phyloP scores from a whole-genome alignment of 2,113 vertebrate genomes.

The Benitochromis conjunctus region DNA sequence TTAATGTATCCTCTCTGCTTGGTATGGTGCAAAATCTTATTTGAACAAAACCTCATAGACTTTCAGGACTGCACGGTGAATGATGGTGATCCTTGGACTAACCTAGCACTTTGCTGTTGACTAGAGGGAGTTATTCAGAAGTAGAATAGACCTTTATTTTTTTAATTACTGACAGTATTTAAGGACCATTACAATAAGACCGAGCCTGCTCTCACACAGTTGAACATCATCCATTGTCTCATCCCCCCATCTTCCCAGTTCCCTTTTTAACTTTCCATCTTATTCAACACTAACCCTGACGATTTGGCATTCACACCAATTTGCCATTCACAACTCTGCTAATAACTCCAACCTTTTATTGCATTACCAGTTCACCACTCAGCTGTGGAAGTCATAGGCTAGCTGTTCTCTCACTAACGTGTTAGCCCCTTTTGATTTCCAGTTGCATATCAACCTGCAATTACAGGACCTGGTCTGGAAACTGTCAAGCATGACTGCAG shows the following conservation, averaged over 20 bases:
- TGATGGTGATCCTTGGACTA: background rate
- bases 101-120: background rate
- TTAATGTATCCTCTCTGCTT: background rate
- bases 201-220: background rate
- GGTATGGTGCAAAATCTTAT: background rate
- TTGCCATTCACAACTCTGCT: constrained; percentile 72
- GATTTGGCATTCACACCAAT: constrained; percentile 76
- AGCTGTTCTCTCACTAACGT: constrained; percentile 40
- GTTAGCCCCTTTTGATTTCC: constrained; percentile 68
- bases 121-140: background rate
- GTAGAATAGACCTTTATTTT: background rate
- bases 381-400: constrained; percentile 60
- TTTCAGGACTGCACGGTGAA: background rate
- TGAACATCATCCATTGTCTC: constrained; percentile 38
- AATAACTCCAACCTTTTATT: constrained; percentile 75
- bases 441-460: constrained; percentile 77
- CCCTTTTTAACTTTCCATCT: constrained; percentile 45
- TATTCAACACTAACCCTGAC: constrained; percentile 64
- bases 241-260: constrained; percentile 5
- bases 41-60: background rate
- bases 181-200: constrained; percentile 12
- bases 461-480: constrained; percentile 75
- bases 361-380: constrained; percentile 70
- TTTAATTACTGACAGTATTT: constrained; percentile 22
- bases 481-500: constrained; percentile 77